phyloP scores from a whole-genome alignment of 2,113 vertebrate species.

The Myotis davidii region DNA sequence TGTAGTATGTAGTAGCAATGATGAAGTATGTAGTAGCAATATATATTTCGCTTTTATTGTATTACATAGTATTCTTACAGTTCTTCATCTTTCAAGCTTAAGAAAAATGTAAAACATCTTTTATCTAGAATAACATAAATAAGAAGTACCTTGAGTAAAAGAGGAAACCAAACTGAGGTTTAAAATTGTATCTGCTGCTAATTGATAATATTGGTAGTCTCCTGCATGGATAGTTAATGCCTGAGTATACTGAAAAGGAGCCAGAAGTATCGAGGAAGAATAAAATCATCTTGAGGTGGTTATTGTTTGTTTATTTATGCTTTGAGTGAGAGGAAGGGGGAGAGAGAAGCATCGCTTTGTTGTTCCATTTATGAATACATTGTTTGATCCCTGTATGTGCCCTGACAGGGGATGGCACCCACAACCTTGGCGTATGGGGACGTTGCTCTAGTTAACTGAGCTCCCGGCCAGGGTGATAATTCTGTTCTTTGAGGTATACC shows the following conservation, averaged over 20 bases:
- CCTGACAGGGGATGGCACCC: neutral
- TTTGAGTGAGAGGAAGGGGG: neutral
- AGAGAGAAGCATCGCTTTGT: neutral
- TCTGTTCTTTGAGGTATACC: neutral
- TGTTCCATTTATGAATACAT: neutral
- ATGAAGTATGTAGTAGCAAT: neutral
- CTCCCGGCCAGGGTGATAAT: neutral
- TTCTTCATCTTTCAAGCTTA: neutral
- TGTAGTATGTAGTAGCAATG: neutral
- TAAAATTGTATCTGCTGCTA: neutral
- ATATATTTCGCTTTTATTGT: neutral
- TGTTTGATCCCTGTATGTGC: neutral
- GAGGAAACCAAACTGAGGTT: neutral
- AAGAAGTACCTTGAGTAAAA: neutral
- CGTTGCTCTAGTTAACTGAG: neutral
- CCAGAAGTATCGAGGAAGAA: neutral
- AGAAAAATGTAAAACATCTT: neutral
- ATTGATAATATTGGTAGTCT: neutral
- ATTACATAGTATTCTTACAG: neutral
- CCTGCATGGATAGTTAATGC: neutral
- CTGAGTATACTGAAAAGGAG: neutral
- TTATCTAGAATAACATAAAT: constrained; percentile 2
- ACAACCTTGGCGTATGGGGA: neutral
- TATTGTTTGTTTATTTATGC: neutral
- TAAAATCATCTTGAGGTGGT: neutral